phyloP scores from a whole-genome alignment of 2,888 invertebrate genomes.

The Archips xylosteana region DNA sequence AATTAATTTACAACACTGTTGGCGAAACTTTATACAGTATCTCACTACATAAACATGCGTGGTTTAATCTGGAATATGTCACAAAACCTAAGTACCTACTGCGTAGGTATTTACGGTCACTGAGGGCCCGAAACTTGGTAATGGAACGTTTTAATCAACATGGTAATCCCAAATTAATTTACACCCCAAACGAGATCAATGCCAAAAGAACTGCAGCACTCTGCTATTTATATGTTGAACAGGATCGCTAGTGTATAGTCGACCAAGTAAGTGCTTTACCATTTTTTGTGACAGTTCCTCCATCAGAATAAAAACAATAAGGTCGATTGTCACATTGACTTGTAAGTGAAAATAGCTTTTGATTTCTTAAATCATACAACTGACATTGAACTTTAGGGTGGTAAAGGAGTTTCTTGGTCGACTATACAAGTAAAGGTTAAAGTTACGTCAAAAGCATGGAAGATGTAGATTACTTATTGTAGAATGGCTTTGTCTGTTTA shows the following conservation, averaged over 20 bases:
- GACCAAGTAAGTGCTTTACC: too few relatives aligned
- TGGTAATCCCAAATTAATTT: constrained; percentile 28
- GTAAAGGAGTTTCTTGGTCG: too few relatives aligned
- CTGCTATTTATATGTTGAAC: background rate
- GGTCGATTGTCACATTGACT: too few relatives aligned
- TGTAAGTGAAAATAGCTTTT: too few relatives aligned
- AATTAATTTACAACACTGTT: too few relatives aligned
- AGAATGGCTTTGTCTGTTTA: background rate
- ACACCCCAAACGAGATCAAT: constrained; percentile 28
- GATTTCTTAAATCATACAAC: too few relatives aligned
- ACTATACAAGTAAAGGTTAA: background rate
- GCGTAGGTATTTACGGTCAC: background rate
- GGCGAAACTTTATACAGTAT: too few relatives aligned
- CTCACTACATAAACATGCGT: background rate
- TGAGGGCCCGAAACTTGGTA: constrained; percentile 21
- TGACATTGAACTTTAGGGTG: too few relatives aligned
- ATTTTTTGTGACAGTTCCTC: too few relatives aligned
- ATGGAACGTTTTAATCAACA: constrained; percentile 26
- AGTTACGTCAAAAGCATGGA: too few relatives aligned
- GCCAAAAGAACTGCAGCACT: constrained; percentile 35
- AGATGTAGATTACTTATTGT: too few relatives aligned
- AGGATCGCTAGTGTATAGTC: constrained; percentile 32
- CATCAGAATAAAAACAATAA: too few relatives aligned
- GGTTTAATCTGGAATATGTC: background rate
- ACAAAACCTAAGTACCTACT: background rate